Evolutionary conservation across 2,113 vertebrate genomes (phyloP), one percentile per base, ranked within the genome.

Genomic region (Aptenodytes forsteri): DNA sequence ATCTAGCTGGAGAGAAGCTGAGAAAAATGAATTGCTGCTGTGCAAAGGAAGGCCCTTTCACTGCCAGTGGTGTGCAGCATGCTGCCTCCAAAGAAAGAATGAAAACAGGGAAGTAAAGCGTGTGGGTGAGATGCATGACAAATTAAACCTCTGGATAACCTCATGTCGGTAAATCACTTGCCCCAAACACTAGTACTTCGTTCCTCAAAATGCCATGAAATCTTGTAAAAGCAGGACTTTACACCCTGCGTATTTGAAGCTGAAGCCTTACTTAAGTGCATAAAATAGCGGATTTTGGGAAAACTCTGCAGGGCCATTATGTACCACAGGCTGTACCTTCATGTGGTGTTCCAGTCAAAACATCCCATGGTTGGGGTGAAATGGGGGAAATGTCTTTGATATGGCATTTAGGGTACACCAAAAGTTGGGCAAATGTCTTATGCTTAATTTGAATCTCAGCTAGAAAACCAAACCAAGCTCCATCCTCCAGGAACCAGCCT

Each of bases 61-160:
- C 58, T 87, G 70, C 36, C 42, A 11, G 30, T 1, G 1, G 36
- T 73, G 87, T 93, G 66, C 67, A 40, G 50, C 62, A 11, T 25
- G 36, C 73, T 87, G 94, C 78, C 81, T 82, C 58, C 5, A 6
- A 71, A 66, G 54, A 64, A 78, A 73, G 77, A 72, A 13, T 38
- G 56, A 47, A 65, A 89, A 81, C 58, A 80, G 15, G 55, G 70
- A 80, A 87, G 86, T 77, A 95, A 96, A 94, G 81, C 19, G 0
- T n/a, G 54, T 7, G 66, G 47, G 30, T 67, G 73, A 93, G 70
- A 80, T 61, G 83, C 73, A 67, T 87, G 62, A 87, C 89, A 73
- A 93, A 89, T 93, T 83, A 83, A 97, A 87, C 87, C 89, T 77
- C 93, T 84, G 93, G 91, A 76, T 95, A 95, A 93, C 91, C 81